Evolutionary conservation across 2,888 invertebrate species (phyloP).

Genomic region (Orthosia cruda): DNA sequence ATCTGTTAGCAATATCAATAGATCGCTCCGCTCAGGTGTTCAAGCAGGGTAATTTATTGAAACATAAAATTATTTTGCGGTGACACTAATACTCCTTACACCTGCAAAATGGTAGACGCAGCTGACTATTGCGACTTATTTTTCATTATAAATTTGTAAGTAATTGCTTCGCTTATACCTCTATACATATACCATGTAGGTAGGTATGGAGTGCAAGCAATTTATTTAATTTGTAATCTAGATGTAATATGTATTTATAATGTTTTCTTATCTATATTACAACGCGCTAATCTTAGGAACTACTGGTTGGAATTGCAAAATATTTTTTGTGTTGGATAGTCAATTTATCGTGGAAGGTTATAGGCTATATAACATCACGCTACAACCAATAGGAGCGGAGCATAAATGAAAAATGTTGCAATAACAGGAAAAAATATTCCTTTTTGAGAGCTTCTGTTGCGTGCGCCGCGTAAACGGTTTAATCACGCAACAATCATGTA

Average conservation of each 20-base stretch:
- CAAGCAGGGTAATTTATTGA: conserved; percentile 61
- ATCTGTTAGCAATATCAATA: conserved; percentile 57
- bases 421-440: no score
- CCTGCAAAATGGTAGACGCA: conserved; percentile 59
- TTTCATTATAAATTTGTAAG: conserved; percentile 13
- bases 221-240: conserved; percentile 14
- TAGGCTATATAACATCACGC: no score
- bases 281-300: no score
- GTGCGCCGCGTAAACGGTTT: no score
- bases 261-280: no score
- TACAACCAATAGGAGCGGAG: no score
- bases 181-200: not conserved
- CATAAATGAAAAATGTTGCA: no score
- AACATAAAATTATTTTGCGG: conserved; percentile 64
- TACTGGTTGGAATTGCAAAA: no score
- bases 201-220: conserved; percentile 1
- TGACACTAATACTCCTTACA: conserved; percentile 64
- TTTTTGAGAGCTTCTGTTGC: no score
- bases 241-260: not conserved
- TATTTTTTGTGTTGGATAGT: no score
- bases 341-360: no score
- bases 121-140: conserved; percentile 36
- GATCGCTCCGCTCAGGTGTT: conserved; percentile 63
- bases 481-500: no score
- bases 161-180: conserved; percentile 14